Evolutionary conservation across 2,888 invertebrate genomes (phyloP).

Genomic region (Sabatieria punctata): DNA sequence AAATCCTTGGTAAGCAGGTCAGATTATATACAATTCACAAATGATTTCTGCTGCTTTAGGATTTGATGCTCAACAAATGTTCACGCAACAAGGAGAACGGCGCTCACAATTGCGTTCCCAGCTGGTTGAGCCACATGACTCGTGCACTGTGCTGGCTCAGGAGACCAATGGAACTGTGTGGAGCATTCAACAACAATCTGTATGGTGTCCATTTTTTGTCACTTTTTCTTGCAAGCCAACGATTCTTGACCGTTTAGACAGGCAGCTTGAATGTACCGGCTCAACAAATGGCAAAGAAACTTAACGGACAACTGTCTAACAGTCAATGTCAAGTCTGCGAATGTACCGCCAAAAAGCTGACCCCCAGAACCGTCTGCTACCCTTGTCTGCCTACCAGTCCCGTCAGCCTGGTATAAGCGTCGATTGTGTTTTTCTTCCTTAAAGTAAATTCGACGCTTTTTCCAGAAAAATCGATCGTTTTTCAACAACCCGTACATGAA

Average conservation of each 20-base stretch:
- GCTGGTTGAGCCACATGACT: slow-evolving; percentile 56
- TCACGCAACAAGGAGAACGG: not conserved
- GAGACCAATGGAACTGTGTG: slow-evolving; percentile 55
- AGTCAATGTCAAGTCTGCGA: slow-evolving; percentile 11
- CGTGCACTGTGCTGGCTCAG: slow-evolving; percentile 60
- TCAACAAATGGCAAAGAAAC: too few relatives aligned
- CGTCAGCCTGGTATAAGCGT: slow-evolving; percentile 10
- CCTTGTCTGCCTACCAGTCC: slow-evolving; percentile 10
- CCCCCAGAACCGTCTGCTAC: slow-evolving; percentile 8
- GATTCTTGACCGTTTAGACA: not conserved
- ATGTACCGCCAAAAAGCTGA: not conserved
- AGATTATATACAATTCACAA: not conserved
- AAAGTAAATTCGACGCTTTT: too few relatives aligned
- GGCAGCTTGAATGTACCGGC: not conserved
- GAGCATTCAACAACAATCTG: not conserved
- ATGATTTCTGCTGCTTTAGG: not conserved
- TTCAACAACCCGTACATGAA: too few relatives aligned
- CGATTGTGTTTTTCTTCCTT: too few relatives aligned
- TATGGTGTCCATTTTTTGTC: not conserved
- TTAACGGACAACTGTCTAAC: too few relatives aligned
- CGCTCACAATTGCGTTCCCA: slow-evolving; percentile 26
- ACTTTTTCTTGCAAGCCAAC: not conserved
- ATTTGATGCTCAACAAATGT: slow-evolving; percentile 9
- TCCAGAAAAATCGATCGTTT: too few relatives aligned
- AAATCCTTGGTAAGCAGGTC: not conserved